Percentiles rank a stretch among this genome's conserved stretches.
Evolutionary conservation across 1,140 invertebrate genomes (phyloP).

Genomic region (Druon quercuslanigerum): DNA sequence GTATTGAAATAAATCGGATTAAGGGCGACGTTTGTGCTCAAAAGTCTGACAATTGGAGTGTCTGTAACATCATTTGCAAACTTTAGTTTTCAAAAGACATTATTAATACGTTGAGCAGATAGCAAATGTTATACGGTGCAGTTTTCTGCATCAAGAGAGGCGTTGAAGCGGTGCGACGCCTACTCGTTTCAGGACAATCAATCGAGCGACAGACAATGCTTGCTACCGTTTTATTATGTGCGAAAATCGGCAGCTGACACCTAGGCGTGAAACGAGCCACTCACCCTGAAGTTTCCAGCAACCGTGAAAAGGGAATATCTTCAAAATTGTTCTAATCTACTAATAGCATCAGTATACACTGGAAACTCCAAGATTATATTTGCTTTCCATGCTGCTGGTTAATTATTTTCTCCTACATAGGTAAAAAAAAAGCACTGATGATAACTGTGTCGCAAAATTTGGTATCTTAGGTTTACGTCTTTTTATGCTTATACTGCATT

Average conservation of each 20-base stretch:
- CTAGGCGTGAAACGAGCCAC: background rate
- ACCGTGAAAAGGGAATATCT: background rate
- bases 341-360: slow-evolving; percentile 34
- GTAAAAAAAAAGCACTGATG: too few relatives aligned
- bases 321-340: slow-evolving; percentile 32
- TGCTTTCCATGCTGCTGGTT: background rate
- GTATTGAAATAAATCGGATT: slow-evolving; percentile 11
- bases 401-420: background rate
- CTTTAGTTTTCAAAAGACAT: slow-evolving; percentile 12
- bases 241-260: slow-evolving; percentile 2
- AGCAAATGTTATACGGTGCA: background rate
- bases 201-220: background rate
- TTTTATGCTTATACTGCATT: too few relatives aligned
- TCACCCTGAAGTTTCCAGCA: background rate
- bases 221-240: slow-evolving; percentile 23
- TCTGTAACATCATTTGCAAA: slow-evolving; percentile 7
- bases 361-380: background rate
- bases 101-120: background rate
- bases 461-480: too few relatives aligned
- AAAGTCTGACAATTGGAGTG: background rate
- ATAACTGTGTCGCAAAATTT: too few relatives aligned
- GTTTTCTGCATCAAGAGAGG: background rate
- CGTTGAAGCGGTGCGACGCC: background rate
- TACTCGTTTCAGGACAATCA: slow-evolving; percentile 2
- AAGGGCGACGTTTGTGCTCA: background rate